phyloP scores from a whole-genome alignment of 2,888 invertebrate genomes.

The Myopa testacea region DNA sequence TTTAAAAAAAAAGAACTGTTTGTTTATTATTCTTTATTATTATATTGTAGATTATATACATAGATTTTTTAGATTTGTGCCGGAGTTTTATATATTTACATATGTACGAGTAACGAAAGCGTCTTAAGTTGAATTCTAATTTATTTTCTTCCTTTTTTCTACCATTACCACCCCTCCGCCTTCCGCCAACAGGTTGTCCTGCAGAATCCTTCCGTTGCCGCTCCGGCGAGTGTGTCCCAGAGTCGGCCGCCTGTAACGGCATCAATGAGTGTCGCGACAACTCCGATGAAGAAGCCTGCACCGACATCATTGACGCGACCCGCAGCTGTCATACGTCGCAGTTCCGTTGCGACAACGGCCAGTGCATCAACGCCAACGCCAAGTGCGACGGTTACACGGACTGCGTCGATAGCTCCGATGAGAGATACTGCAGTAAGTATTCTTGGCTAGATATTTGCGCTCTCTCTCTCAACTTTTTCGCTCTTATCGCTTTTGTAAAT shows the following conservation, averaged over 20 bases:
- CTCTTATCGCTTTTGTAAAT: not conserved
- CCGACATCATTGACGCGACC: conserved; percentile 49
- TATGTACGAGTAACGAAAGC: too few relatives aligned
- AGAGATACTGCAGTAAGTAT: conserved; percentile 70
- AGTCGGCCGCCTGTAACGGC: conserved; percentile 75
- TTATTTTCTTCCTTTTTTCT: conserved; percentile 32
- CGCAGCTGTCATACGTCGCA: conserved; percentile 59
- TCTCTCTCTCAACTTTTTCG: not conserved
- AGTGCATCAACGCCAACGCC: conserved; percentile 59
- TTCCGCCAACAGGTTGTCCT: conserved; percentile 72
- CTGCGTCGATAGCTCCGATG: conserved; percentile 73
- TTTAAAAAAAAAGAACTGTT: too few relatives aligned
- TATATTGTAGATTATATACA: too few relatives aligned
- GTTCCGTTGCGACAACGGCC: conserved; percentile 66
- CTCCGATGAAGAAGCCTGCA: conserved; percentile 77
- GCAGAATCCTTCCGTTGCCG: conserved; percentile 77
- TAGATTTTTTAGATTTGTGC: too few relatives aligned
- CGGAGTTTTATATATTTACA: too few relatives aligned
- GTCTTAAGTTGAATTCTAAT: not conserved
- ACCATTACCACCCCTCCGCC: not conserved
- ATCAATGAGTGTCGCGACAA: conserved; percentile 74
- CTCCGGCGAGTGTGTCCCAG: conserved; percentile 77
- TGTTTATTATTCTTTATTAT: too few relatives aligned
- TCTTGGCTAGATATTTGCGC: not conserved
- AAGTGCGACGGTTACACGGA: conserved; percentile 72